Evolutionary conservation across 2,797 vertebrate species (phyloP), one percentile per base, ranked within the genome.

Genomic region (Sciurus carolinensis): DNA sequence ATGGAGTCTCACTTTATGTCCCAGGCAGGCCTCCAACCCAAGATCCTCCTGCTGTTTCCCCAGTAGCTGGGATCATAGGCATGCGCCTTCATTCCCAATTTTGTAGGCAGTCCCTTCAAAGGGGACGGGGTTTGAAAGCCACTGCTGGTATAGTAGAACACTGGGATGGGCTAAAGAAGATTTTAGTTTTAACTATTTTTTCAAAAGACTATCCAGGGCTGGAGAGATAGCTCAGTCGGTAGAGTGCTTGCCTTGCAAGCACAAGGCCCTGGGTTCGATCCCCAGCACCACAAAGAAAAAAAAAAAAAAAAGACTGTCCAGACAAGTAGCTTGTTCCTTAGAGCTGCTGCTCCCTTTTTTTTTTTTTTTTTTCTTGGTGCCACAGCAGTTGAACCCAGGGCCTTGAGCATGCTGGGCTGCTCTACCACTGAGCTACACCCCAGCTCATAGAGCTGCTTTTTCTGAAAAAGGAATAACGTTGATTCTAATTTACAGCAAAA

Each of bases 141-240:
- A 69, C 39, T 39, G 76, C 26, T 67, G 81, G 22, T 93, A 11
- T 94, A 88, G 73, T 93, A 87, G 7, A 96, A 75, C 14, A 11
- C 9, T 76, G 54, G 47, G 1, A 26, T 83, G 5, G 69, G 79
- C 42, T 20, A 20, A 87, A 77, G 69, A 57, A 54, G 54, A 76
- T 94, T 94, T 82, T 64, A n/a, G 18, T 92, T 64, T 92, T 90
- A 94, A 91, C 84, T 44, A 44, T 80, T 95, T 95, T 39, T 93
- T 18, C 67, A 47, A 76, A 79, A 86, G 82, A 85, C 7, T 50
- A 11, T 39, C 39, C 39, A 39, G 39, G 39, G 39, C 39, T 39
- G 39, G 39, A 5, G 39, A 39, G 39, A 39, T 39, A 39, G 39
- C 39, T 39, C 39, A 39, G 39, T 39, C 39, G 39, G 39, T 39